Conservation (phyloP, 2,888 invertebrate species). For the Ichneumoninae sp. region DNA sequence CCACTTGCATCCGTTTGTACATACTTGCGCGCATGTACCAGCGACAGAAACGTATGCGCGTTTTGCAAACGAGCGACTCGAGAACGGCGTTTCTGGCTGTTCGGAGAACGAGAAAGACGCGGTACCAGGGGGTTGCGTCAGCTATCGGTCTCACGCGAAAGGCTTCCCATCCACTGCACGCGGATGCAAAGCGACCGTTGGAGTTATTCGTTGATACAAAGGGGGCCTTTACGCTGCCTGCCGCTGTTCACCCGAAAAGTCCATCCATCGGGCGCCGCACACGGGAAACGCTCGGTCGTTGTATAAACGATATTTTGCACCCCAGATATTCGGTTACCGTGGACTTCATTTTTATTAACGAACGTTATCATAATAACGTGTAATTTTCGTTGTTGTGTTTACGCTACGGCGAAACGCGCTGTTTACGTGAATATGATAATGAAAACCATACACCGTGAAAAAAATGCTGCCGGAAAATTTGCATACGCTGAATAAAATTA, state of each 20-base stretch:
- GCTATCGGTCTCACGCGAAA: not conserved
- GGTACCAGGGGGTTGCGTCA: not conserved
- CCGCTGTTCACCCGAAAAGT: not conserved
- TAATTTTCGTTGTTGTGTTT: too few species aligned
- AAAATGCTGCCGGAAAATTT: too few species aligned
- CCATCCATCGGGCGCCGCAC: not conserved
- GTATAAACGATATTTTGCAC: not conserved
- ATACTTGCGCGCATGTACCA: not conserved
- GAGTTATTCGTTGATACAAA: conserved; percentile 5
- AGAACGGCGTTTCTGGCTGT: not conserved
- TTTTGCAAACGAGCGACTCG: too few species aligned
- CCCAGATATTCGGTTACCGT: not conserved
- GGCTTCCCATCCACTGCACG: not conserved
- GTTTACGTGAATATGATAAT: too few species aligned
- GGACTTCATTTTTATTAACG: not conserved
- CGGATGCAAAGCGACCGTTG: not conserved
- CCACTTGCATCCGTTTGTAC: too few species aligned
- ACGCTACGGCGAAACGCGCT: too few species aligned
- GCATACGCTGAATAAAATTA: too few species aligned
- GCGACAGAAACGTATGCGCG: not conserved
- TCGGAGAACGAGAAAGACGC: not conserved
- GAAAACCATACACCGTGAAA: too few species aligned
- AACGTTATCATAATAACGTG: too few species aligned
- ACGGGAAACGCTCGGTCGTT: not conserved
- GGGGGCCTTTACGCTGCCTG: conserved; percentile 2